Conservation (phyloP, 2,113 vertebrate genomes). For the Spilogale gracilis region DNA sequence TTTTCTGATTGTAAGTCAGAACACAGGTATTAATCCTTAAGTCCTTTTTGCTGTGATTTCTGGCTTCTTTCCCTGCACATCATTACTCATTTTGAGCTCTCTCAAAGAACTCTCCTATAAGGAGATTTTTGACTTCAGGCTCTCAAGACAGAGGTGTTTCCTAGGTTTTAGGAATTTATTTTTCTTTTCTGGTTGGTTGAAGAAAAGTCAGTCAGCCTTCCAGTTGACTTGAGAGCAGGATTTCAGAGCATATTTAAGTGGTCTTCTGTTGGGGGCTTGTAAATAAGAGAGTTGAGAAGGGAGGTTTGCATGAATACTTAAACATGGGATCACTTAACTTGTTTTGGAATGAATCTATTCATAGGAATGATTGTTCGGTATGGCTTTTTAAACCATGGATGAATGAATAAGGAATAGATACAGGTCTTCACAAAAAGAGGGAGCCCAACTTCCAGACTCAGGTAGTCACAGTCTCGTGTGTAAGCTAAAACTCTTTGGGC, state of each 20-base stretch:
- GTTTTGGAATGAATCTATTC: background rate
- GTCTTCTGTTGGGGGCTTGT: background rate
- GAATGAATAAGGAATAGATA: background rate
- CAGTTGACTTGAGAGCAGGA: background rate
- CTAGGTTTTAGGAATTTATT: conserved; percentile 61
- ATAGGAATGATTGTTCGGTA: background rate
- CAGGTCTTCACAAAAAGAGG: background rate
- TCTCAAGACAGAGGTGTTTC: conserved; percentile 50
- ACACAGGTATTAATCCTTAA: background rate
- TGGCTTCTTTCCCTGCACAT: conserved; percentile 31
- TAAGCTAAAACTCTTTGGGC: background rate
- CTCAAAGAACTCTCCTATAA: conserved; percentile 15
- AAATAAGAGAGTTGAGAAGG: background rate
- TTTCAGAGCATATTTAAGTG: background rate
- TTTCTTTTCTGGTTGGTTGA: conserved; percentile 46
- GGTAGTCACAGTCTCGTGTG: background rate
- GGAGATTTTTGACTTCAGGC: conserved; percentile 56
- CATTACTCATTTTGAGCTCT: conserved; percentile 69
- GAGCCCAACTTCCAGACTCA: background rate
- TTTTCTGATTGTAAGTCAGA: background rate
- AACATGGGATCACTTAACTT: background rate
- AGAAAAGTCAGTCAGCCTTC: conserved; percentile 61
- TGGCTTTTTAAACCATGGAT: background rate
- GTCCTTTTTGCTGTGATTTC: conserved; percentile 36
- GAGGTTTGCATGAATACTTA: background rate